phyloP scores from a whole-genome alignment of 2,113 vertebrate genomes.

The Cebidichthys violaceus region DNA sequence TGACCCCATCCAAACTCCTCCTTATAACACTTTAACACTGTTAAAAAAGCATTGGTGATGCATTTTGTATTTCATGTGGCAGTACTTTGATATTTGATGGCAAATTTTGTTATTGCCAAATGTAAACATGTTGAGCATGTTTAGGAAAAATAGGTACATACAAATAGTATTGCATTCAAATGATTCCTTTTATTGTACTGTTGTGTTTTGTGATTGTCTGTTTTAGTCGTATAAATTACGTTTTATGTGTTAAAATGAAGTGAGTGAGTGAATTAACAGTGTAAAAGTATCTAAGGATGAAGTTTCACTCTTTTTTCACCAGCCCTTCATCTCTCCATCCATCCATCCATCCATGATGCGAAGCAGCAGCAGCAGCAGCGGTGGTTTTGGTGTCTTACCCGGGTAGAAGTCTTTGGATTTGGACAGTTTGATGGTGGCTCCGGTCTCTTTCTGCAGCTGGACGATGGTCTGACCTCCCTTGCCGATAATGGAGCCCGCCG shows the following conservation, averaged over 20 bases:
- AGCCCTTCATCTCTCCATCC: background rate
- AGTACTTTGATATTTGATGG: background rate
- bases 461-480: slow-evolving; percentile 96
- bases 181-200: background rate
- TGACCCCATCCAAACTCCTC: slow-evolving; percentile 4
- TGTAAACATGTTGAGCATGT: background rate
- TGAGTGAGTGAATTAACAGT: background rate
- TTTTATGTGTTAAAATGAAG: background rate
- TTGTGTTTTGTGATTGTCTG: background rate
- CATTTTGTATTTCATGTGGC: background rate
- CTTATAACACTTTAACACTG: background rate
- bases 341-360: background rate
- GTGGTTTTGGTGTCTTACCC: slow-evolving; percentile 78
- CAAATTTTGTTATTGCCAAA: background rate
- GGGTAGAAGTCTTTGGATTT: slow-evolving; percentile 99
- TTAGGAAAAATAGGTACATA: background rate
- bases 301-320: background rate
- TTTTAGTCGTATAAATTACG: background rate
- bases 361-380: background rate
- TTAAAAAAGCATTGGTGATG: background rate
- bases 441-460: slow-evolving; percentile 94
- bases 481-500: slow-evolving; percentile 94
- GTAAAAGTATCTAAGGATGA: background rate
- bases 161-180: background rate
- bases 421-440: slow-evolving; percentile 95